Evolutionary conservation across 2,797 vertebrate species (phyloP), one percentile per base, ranked within the genome.

Genomic region (Molossus alvarezi): DNA sequence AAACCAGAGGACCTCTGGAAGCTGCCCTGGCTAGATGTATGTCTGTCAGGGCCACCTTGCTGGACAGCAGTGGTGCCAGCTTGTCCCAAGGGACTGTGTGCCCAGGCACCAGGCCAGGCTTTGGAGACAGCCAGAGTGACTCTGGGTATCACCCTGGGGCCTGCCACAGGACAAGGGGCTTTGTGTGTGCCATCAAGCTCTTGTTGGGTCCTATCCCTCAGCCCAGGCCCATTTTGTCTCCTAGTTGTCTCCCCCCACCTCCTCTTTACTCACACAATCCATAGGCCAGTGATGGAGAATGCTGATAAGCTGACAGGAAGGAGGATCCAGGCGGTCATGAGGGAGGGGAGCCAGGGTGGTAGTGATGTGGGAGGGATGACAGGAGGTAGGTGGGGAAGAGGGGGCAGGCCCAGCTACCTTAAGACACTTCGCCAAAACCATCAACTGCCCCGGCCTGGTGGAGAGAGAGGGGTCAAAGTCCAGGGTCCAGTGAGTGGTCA

Each of bases 261-360:
- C 57, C 57, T 20, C n/a, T 53, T 48, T 97, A 99, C 99, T 99
- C 98, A 99, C 99, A 99, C 99, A 88, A 99, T 99, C 99, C 99
- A 99, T 99, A 99, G 99, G 96, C 99, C 99, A 45, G 99, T 99
- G 98, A 99, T 99, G 98, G 99, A 99, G 98, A 99, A 99, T 93
- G 99, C 99, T 97, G 99, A 99, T 98, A 99, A 98, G 99, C 99
- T 99, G 98, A 99, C 99, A 97, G 99, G 99, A 97, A 99, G 99
- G 98, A 99, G 98, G 98, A 99, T 99, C 99, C 99, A 99, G 99
- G 99, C 99, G 98, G 99, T 99, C 99, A 99, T 99, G 98, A 99
- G 99, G 99, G 98, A 98, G 98, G 98, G 98, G 97, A 98, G 98
- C 98, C 98, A 98, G 98, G 98, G 98, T 99, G 98, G 98, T 99